Evolutionary conservation across 2,113 vertebrate species (phyloP), one percentile per base, ranked within the genome.

Genomic region (Pao palembangensis): DNA sequence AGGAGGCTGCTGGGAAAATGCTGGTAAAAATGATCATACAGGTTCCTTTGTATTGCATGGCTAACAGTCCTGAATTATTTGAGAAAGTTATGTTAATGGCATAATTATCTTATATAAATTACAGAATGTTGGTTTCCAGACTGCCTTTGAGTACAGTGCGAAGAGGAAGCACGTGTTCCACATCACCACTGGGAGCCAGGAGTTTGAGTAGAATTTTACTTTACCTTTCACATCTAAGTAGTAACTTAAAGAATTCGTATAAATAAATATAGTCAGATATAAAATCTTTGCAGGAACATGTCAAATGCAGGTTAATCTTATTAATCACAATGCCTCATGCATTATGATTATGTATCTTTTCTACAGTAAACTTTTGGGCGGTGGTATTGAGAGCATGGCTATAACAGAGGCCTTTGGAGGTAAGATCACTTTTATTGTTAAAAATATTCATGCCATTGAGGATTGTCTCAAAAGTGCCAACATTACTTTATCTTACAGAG

Each of bases 341-440:
- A 41, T 17, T 7, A 6, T 49, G n/a, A n/a, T n/a, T n/a, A 10
- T 42, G 6, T 62, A 67, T 18, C 55, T 31, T 75, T 41, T 78
- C 28, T 92, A 55, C 80, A 99, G 96, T 80, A 99, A 99, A 86
- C 93, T 98, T 62, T 75, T 98, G 56, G 96, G 97, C 76, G 97
- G 97, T 71, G 97, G 97, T 52, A 89, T 99, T 64, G 96, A 99
- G 90, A 99, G 97, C 68, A 99, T 99, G 97, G 94, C 96, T 52
- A 98, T 99, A 79, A 99, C 97, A 42, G 97, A 99, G 79, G 95
- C 94, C 53, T 99, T 99, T 89, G 97, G 96, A 90, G 97, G 96
- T 98, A 78, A 88, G 50, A 16, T 14, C 7, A 43, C 6, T 20
- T 54, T 8, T 15, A 34, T 8, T 18, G 42, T 25, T 3, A 16